Evolutionary conservation across 2,797 vertebrate genomes (phyloP).

Genomic region (Channallabes apus): DNA sequence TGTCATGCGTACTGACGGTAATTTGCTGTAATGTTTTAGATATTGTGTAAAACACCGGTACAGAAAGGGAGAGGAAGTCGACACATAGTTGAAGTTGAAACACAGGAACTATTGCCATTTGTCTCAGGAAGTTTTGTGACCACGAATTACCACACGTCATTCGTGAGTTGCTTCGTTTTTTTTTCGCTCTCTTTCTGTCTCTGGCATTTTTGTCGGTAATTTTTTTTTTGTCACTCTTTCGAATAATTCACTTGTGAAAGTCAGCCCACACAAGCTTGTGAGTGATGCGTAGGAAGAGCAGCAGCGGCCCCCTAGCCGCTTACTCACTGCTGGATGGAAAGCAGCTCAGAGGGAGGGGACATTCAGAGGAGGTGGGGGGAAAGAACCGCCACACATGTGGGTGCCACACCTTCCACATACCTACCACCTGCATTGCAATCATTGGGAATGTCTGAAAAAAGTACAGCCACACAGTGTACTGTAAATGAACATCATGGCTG

Average conservation of each 20-base stretch:
- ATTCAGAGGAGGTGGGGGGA: conserved; percentile 59
- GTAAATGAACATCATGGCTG: no score
- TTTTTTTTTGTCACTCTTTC: conserved; percentile 56
- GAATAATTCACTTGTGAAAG: conserved; percentile 57
- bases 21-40: not conserved
- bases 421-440: conserved; percentile 49
- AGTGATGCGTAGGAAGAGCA: conserved; percentile 46
- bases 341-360: conserved; percentile 53
- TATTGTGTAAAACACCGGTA: conserved; percentile 14
- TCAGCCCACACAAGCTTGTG: conserved; percentile 42
- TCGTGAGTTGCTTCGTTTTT: not conserved
- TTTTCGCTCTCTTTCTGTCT: not conserved
- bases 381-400: conserved; percentile 55
- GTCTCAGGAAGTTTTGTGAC: conserved; percentile 57
- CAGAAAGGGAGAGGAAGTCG: conserved; percentile 19
- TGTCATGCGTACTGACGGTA: conserved; percentile 19
- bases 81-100: conserved; percentile 12
- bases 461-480: conserved; percentile 58
- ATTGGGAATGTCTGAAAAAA: conserved; percentile 73
- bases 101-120: conserved; percentile 21
- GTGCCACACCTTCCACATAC: conserved; percentile 33
- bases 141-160: conserved; percentile 32
- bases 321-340: conserved; percentile 60
- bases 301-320: conserved; percentile 38
- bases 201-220: conserved; percentile 35